A percentile compares a stretch with the other conserved stretches of the same genome.
These are phyloP conservation scores for Drosophila anomalipes DNA, from an alignment of 2,888 invertebrate species.

Conservation along the genomic window DNA sequence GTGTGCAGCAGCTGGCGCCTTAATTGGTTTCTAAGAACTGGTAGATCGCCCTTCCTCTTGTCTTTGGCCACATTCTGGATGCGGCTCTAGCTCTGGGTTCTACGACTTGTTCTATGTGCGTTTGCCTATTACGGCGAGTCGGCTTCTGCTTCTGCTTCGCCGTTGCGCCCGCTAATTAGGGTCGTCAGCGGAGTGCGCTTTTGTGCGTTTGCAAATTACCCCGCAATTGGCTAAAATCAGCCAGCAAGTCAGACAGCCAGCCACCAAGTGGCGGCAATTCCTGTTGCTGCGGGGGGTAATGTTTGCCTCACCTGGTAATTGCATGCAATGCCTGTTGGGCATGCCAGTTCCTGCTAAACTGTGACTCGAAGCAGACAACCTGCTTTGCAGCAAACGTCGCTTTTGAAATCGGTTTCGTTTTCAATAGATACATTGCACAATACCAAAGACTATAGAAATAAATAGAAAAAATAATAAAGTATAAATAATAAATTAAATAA, in stretches of 20 bases:
- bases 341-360: conserved; percentile 61
- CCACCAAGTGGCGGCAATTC: conserved; percentile 7
- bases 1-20: conserved; percentile 65
- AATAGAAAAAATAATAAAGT: neutral
- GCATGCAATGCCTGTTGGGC: conserved; percentile 51
- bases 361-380: conserved; percentile 24
- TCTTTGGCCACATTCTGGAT: conserved; percentile 47
- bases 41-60: conserved; percentile 61
- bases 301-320: conserved; percentile 63
- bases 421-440: conserved; percentile 25
- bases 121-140: conserved; percentile 55
- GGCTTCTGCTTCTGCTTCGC: conserved; percentile 34
- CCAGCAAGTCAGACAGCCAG: conserved; percentile 1
- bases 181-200: conserved; percentile 72
- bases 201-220: conserved; percentile 80
- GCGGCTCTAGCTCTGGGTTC: conserved; percentile 21
- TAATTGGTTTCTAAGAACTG: conserved; percentile 77
- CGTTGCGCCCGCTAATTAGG: conserved; percentile 78
- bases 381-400: conserved; percentile 15
- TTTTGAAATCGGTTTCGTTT: conserved; percentile 35
- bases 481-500: neutral
- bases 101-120: conserved; percentile 53
- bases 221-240: conserved; percentile 66
- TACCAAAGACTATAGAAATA: neutral
- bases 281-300: conserved; percentile 14